A percentile compares a stretch with the other conserved stretches of the same genome.
These are phyloP conservation scores for Pristionchus entomophagus DNA, from an alignment of 2,888 invertebrate genomes.

Conservation along the genomic window DNA sequence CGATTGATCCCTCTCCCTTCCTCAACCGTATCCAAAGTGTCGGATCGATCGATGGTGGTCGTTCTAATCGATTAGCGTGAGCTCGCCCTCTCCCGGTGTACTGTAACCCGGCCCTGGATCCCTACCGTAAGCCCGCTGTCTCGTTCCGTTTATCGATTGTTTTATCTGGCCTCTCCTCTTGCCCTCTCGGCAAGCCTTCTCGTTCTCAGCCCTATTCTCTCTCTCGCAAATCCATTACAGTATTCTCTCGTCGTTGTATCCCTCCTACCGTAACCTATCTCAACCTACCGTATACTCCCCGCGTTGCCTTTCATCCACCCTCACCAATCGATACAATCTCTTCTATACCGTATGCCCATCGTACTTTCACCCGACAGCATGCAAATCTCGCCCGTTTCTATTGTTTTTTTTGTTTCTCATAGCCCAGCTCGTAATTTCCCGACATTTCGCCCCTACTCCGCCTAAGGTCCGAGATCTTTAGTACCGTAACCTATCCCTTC, in stretches of 20 bases:
- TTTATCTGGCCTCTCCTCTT: background rate
- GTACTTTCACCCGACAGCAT: background rate
- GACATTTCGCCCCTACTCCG: background rate
- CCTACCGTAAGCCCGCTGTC: slow-evolving; percentile 12
- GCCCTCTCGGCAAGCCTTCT: slow-evolving; percentile 4
- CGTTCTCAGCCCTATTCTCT: background rate
- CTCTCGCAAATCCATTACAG: slow-evolving; percentile 34
- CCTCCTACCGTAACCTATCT: slow-evolving; percentile 36
- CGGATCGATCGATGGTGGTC: background rate
- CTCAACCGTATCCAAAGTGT: background rate
- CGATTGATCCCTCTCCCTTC: background rate
- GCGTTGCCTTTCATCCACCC: slow-evolving; percentile 31
- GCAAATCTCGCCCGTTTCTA: slow-evolving; percentile 32
- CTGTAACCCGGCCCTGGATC: slow-evolving; percentile 2
- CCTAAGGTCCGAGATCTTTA: slow-evolving; percentile 41
- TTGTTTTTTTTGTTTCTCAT: slow-evolving; percentile 8
- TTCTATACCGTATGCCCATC: slow-evolving; percentile 23
- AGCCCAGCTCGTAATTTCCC: background rate
- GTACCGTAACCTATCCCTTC: slow-evolving; percentile 21
- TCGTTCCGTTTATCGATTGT: background rate
- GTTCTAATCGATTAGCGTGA: slow-evolving; percentile 23
- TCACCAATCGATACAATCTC: slow-evolving; percentile 34
- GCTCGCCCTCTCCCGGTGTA: slow-evolving; percentile 24
- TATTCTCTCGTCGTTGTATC: slow-evolving; percentile 13
- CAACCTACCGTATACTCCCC: slow-evolving; percentile 9